Conservation (phyloP, 1,140 invertebrate genomes). For the Leptinotarsa texana region DNA sequence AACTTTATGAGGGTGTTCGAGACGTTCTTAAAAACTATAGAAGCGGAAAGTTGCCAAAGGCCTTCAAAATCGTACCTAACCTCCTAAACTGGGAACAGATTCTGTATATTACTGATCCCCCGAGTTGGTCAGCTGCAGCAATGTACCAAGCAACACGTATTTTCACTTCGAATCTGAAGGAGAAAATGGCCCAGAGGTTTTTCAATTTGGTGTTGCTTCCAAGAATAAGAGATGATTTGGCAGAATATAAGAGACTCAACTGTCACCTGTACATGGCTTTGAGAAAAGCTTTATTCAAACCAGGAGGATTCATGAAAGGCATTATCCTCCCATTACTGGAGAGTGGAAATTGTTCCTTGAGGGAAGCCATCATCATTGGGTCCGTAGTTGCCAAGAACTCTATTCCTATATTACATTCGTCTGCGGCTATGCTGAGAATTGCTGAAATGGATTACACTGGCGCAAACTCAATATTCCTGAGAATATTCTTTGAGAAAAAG, state of each 20-base stretch:
- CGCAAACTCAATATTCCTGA: constrained; percentile 95
- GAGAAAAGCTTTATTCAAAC: constrained; percentile 93
- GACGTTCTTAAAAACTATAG: constrained; percentile 87
- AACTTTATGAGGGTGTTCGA: constrained; percentile 88
- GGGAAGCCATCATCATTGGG: constrained; percentile 94
- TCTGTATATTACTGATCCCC: constrained; percentile 83
- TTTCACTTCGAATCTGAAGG: constrained; percentile 94
- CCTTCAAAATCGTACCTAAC: constrained; percentile 95
- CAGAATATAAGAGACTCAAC: constrained; percentile 94
- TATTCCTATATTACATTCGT: constrained; percentile 95
- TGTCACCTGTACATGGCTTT: constrained; percentile 96
- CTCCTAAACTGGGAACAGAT: constrained; percentile 97
- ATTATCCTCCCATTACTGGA: constrained; percentile 50
- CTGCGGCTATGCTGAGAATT: constrained; percentile 92
- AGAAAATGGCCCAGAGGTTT: constrained; percentile 96
- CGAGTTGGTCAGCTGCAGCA: constrained; percentile 87
- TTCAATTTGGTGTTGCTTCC: constrained; percentile 93
- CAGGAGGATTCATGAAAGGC: constrained; percentile 99
- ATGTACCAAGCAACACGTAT: constrained; percentile 95
- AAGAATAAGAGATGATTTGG: constrained; percentile 91
- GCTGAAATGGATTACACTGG: constrained; percentile 98
- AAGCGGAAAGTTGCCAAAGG: constrained; percentile 96
- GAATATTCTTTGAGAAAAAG: constrained; percentile 96
- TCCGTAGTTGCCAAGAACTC: constrained; percentile 90
- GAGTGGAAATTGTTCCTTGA: constrained; percentile 89